phyloP scores from a whole-genome alignment of 2,797 vertebrate genomes.

The Smutsia gigantea region DNA sequence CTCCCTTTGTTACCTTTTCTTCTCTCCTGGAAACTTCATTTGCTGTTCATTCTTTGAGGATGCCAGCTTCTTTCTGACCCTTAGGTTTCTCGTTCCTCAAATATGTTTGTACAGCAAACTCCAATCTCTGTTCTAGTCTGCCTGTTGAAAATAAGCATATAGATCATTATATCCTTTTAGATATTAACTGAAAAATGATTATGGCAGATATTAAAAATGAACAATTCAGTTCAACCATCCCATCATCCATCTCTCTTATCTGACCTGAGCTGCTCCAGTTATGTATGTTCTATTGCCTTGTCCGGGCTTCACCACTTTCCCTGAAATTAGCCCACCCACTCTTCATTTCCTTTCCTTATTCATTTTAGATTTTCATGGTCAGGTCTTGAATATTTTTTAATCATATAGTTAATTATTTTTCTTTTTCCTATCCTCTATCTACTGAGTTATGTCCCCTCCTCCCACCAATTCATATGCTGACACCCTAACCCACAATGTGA shows the following conservation, averaged over 20 bases:
- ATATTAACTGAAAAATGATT: neutral
- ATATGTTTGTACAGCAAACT: neutral
- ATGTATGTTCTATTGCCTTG: fast-evolving
- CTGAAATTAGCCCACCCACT: too few relatives aligned
- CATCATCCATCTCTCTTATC: neutral
- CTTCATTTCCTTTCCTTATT: neutral
- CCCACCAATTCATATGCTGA: neutral
- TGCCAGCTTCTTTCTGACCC: neutral
- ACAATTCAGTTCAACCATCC: neutral
- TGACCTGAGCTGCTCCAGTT: neutral
- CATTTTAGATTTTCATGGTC: neutral
- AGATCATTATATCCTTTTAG: neutral
- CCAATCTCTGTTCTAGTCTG: neutral
- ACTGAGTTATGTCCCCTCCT: neutral
- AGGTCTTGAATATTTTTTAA: neutral
- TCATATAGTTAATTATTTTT: neutral
- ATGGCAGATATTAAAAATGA: neutral
- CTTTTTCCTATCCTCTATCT: neutral
- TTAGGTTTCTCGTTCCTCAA: neutral
- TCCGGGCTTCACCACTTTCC: fast-evolving
- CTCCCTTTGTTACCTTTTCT: neutral
- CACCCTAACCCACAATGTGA: fast-evolving
- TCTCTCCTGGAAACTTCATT: neutral
- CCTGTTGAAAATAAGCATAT: neutral
- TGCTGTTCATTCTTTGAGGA: neutral